These are phyloP conservation scores for Urocyon cinereoargenteus DNA, from an alignment of 2,797 vertebrate species.

Conservation along the genomic window DNA sequence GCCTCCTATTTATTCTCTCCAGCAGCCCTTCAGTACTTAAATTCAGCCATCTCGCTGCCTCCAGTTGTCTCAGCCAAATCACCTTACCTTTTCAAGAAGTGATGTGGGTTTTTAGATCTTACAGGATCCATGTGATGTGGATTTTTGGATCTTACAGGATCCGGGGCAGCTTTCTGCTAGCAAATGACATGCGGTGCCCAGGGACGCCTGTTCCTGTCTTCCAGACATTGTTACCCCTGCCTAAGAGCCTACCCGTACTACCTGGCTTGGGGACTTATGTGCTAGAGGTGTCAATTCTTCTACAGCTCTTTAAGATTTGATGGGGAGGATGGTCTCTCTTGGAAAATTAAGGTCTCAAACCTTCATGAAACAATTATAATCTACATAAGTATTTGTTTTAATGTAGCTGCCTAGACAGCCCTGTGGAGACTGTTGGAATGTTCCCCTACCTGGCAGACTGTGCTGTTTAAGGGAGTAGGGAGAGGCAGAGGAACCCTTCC, in stretches of 20 bases:
- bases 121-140: fast-evolving
- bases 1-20: neutral
- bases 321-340: neutral
- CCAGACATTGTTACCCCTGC: neutral
- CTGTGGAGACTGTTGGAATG: neutral
- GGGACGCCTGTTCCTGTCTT: too few relatives aligned
- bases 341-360: neutral
- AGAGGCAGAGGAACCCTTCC: neutral
- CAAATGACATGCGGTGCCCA: fast-evolving
- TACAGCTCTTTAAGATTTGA: neutral
- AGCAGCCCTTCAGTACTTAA: neutral
- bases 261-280: neutral
- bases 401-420: neutral
- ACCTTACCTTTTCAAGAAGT: neutral
- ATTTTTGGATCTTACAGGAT: too few relatives aligned
- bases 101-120: fast-evolving
- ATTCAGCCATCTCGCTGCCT: neutral
- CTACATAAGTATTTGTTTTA: neutral
- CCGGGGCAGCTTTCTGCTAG: neutral
- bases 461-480: neutral
- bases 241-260: neutral
- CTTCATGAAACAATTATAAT: neutral
- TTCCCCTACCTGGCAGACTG: neutral
- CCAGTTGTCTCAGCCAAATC: neutral
- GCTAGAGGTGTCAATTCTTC: neutral